A percentile compares a stretch with the other conserved stretches of the same genome.
Conservation (phyloP, 2,797 vertebrate genomes). For the Periparus ater region DNA sequence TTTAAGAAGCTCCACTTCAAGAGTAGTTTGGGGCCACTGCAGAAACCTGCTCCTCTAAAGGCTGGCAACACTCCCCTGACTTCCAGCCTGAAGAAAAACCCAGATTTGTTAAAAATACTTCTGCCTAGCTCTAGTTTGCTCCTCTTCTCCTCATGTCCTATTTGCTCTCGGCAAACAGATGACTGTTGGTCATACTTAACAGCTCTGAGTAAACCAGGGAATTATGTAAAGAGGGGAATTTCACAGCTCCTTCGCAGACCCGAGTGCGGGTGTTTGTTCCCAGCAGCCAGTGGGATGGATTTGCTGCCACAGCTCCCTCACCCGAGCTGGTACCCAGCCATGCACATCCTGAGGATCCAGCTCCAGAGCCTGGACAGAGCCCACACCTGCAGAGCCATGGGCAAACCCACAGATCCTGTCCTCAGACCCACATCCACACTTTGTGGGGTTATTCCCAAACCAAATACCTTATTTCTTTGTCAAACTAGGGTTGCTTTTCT, state of each 20-base stretch:
- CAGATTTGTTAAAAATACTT: constrained; percentile 4
- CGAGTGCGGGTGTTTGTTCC: background rate
- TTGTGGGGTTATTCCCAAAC: background rate
- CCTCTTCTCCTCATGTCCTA: background rate
- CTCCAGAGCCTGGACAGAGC: background rate
- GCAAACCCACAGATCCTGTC: background rate
- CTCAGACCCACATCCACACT: fast-evolving
- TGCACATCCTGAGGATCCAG: background rate
- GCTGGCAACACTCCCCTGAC: background rate
- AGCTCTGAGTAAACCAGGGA: background rate
- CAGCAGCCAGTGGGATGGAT: background rate
- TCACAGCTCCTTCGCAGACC: constrained; percentile 16
- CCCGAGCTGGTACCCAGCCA: fast-evolving
- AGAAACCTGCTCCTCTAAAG: constrained; percentile 4
- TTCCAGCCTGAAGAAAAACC: background rate
- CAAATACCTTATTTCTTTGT: background rate
- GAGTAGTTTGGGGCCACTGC: background rate
- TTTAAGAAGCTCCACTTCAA: constrained; percentile 20
- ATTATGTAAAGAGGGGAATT: constrained; percentile 49
- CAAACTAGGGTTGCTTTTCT: background rate
- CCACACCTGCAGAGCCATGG: background rate
- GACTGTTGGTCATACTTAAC: constrained; percentile 60
- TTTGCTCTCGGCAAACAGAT: constrained; percentile 37
- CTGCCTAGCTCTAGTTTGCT: background rate
- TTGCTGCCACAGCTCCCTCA: background rate